Conservation (phyloP, 2,797 vertebrate genomes). For the Eulemur coronatus region DNA sequence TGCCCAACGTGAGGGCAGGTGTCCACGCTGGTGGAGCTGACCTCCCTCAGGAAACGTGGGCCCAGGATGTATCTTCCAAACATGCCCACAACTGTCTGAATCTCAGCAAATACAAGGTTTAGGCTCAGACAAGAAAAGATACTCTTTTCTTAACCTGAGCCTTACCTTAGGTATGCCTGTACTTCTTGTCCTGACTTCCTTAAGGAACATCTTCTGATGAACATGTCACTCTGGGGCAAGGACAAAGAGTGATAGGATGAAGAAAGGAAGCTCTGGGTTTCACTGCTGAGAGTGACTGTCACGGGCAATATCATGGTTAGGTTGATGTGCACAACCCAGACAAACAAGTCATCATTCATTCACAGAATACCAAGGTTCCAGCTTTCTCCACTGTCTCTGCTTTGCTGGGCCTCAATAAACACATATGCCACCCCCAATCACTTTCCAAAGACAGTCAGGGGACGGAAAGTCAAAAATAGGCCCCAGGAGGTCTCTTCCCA, state of each 20-base stretch:
- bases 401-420: neutral
- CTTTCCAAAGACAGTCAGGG: neutral
- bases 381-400: neutral
- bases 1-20: neutral
- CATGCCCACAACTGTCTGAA: too few species aligned
- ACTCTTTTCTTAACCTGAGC: neutral
- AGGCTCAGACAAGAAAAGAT: neutral
- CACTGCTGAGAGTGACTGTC: neutral
- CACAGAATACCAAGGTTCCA: neutral
- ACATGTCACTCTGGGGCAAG: neutral
- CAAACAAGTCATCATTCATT: neutral
- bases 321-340: neutral
- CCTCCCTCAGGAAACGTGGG: neutral
- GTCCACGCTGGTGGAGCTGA: too few species aligned
- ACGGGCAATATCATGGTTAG: neutral
- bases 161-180: neutral
- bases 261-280: neutral
- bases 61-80: neutral
- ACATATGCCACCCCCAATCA: neutral
- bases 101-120: neutral
- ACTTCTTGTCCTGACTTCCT: neutral
- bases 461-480: neutral
- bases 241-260: neutral
- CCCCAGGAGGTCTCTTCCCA: rapidly evolving
- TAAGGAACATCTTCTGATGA: neutral